phyloP scores from a whole-genome alignment of 2,797 vertebrate species.

The Hippopotamyrus pictus region DNA sequence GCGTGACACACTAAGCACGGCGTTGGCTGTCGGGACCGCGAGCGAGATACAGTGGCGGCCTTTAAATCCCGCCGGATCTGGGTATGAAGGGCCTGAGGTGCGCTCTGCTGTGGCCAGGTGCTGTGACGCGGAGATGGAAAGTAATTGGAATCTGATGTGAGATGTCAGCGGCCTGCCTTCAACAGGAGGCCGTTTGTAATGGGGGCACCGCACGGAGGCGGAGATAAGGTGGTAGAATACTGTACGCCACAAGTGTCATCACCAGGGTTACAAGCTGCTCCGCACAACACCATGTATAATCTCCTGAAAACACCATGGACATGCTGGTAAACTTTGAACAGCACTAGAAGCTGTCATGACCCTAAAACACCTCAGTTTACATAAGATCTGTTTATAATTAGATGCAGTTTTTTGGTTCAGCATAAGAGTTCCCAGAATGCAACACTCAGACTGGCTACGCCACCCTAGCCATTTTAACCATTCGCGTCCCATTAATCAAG shows the following conservation, averaged over 20 bases:
- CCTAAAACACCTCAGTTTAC: background rate
- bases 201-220: background rate
- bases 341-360: background rate
- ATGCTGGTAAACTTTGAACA: background rate
- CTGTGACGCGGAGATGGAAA: slow-evolving; percentile 39
- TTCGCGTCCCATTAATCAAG: slow-evolving; percentile 30
- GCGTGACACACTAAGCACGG: slow-evolving; percentile 3
- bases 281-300: slow-evolving; percentile 1
- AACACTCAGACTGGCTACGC: background rate
- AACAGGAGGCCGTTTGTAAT: slow-evolving; percentile 16
- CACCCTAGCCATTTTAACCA: slow-evolving; percentile 33
- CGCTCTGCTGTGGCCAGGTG: background rate
- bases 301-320: background rate
- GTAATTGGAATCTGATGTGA: slow-evolving; percentile 47
- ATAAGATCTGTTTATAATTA: background rate
- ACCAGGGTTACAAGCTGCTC: background rate
- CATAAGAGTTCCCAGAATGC: background rate
- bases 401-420: slow-evolving; percentile 1
- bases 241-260: background rate
- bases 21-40: background rate
- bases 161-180: slow-evolving; percentile 8
- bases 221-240: background rate
- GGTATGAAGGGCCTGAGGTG: background rate
- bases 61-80: slow-evolving; percentile 5
- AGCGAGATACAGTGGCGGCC: background rate